Evolutionary conservation across 1,140 invertebrate species (phyloP).

Genomic region (Habropoda laboriosa): DNA sequence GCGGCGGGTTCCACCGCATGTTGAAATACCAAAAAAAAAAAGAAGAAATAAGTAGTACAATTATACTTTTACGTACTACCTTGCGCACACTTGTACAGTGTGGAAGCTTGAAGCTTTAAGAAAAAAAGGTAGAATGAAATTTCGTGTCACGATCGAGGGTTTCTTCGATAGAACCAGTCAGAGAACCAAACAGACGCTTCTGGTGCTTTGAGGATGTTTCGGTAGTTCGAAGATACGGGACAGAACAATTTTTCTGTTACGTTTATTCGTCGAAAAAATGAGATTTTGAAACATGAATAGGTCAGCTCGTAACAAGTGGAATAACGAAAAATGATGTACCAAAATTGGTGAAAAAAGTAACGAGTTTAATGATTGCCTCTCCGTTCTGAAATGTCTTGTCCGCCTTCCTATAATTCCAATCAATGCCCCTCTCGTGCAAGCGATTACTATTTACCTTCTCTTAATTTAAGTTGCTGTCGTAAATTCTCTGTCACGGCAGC

Average conservation of each 20-base stretch:
- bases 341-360: too few species aligned
- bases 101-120: constrained; percentile 32
- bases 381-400: not conserved
- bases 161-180: not conserved
- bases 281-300: too few species aligned
- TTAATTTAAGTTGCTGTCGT: not conserved
- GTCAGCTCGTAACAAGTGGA: too few species aligned
- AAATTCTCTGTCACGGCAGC: not conserved
- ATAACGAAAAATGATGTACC: too few species aligned
- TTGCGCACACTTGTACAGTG: not conserved
- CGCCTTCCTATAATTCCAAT: not conserved
- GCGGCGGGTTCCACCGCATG: not conserved
- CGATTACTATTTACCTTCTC: not conserved
- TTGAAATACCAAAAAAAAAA: constrained; percentile 25
- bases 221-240: not conserved
- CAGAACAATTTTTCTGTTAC: not conserved
- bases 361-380: not conserved
- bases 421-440: not conserved
- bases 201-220: not conserved
- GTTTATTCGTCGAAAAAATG: not conserved
- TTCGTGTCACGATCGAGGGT: not conserved
- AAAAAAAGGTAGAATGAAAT: not conserved
- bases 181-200: not conserved
- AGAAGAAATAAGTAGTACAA: constrained; percentile 67
- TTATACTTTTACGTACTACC: constrained; percentile 32